Evolutionary conservation across 2,113 vertebrate genomes (phyloP).

Genomic region (Platichthys stellatus): DNA sequence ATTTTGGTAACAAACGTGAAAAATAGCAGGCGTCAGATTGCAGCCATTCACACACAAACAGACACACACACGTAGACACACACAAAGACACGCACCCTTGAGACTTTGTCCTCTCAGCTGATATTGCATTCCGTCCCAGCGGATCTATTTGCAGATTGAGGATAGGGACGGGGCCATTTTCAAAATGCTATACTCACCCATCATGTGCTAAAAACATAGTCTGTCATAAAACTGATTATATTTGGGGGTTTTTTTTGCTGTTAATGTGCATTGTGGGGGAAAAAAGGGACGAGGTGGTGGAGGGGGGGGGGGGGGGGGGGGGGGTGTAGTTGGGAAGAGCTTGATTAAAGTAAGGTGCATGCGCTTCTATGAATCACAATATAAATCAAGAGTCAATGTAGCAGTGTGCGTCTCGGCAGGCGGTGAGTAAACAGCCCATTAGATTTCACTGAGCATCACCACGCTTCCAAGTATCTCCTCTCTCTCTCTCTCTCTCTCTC

Average conservation of each 20-base stretch:
- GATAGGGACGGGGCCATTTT: constrained; percentile 67
- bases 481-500: neutral
- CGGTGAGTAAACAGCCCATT: constrained; percentile 79
- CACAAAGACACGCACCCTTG: constrained; percentile 52
- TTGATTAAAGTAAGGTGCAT: constrained; percentile 82
- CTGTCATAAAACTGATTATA: constrained; percentile 78
- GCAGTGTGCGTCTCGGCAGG: constrained; percentile 53
- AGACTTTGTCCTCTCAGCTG: constrained; percentile 51
- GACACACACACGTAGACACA: constrained; percentile 27
- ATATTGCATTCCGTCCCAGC: constrained; percentile 59
- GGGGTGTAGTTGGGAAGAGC: constrained; percentile 54
- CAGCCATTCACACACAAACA: constrained; percentile 23
- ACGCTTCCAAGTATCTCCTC: constrained; percentile 45
- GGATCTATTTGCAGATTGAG: constrained; percentile 68
- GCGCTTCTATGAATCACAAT: constrained; percentile 76
- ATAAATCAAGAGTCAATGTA: constrained; percentile 77
- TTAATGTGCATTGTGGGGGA: constrained; percentile 72
- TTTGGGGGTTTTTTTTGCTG: constrained; percentile 66
- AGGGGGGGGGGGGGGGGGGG: neutral
- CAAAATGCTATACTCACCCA: constrained; percentile 81
- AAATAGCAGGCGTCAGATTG: constrained; percentile 67
- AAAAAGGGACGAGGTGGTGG: constrained; percentile 35
- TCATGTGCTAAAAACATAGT: constrained; percentile 82
- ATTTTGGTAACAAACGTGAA: constrained; percentile 65
- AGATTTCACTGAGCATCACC: constrained; percentile 69